Evolutionary conservation across 2,888 invertebrate species (phyloP).

Genomic region (Mythimna impura): DNA sequence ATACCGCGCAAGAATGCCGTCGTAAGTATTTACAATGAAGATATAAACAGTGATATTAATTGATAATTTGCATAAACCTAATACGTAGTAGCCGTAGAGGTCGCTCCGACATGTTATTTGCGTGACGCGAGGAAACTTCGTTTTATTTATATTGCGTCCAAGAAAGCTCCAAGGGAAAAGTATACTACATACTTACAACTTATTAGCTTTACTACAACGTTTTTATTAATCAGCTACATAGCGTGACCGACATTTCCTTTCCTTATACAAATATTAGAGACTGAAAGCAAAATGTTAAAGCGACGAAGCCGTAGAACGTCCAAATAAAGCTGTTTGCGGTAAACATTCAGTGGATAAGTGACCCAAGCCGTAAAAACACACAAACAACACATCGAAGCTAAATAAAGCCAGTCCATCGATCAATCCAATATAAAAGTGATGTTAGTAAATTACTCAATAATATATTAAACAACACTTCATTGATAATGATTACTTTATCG

Average conservation of each 20-base stretch:
- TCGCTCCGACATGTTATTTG: conserved; percentile 56
- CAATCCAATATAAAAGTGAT: conserved; percentile 40
- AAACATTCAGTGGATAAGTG: conserved; percentile 17
- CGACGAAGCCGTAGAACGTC: conserved; percentile 16
- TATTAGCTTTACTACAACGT: conserved; percentile 31
- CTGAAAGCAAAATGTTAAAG: conserved; percentile 2
- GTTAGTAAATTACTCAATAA: conserved; percentile 40
- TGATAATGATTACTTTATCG: conserved; percentile 50
- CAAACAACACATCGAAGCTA: neutral
- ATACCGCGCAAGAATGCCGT: conserved; percentile 39
- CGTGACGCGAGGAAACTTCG: conserved; percentile 65
- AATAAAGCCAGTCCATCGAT: conserved; percentile 14
- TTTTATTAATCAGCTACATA: conserved; percentile 24
- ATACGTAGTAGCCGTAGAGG: conserved; percentile 63
- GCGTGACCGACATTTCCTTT: conserved; percentile 30
- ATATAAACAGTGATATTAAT: conserved; percentile 62
- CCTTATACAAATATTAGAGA: neutral
- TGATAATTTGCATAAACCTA: conserved; percentile 70
- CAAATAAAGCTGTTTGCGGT: conserved; percentile 17
- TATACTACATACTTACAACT: conserved; percentile 30
- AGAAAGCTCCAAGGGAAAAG: conserved; percentile 66
- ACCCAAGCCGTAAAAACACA: conserved; percentile 30
- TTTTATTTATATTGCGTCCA: conserved; percentile 52
- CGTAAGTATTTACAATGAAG: conserved; percentile 50
- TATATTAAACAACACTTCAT: conserved; percentile 36